Evolutionary conservation across 1,140 invertebrate genomes (phyloP), one percentile per base, ranked within the genome.

Genomic region (Orchestia grillus): DNA sequence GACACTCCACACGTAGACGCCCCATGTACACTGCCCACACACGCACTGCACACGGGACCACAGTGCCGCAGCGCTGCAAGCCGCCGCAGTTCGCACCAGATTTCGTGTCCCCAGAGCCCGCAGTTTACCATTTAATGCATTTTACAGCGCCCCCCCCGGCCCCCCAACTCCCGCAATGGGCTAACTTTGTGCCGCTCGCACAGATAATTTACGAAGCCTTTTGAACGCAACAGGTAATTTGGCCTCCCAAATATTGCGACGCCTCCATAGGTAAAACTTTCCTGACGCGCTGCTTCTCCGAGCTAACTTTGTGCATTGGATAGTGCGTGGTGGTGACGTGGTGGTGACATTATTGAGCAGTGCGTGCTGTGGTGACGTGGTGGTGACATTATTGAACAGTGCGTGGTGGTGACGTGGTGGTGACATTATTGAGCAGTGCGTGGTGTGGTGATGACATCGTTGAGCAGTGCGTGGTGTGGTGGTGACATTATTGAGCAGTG

Each of bases 151-250:
- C 3, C 41, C n/a, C n/a, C n/a, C n/a, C n/a, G n/a, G 19, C 90
- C 19, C 44, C 90, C 23, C 41, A 92, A 92, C 90, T 92, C 23
- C 11, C 16, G 6, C 41, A 42, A 92, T 44, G 90, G 4, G 23
- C 41, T 4, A 92, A 44, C 44, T 92, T 44, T 44, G n/a, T n/a
- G 90, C 41, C 19, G 90, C 1, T 8, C 41, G 41, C 43, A 42
- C 19, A 42, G 44, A 92, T 92, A 44, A 92, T 92, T 92, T 42
- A 8, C 23, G 90, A 92, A 92, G 23, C 90, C 90, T 92, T 92
- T 92, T 42, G 90, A 92, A 42, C 90, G 90, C 90, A 44, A 44
- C 16, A 42, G 43, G 90, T 92, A 42, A 44, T 92, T 92, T 92
- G 90, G 1, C 4, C 8, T 11, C 36, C 11, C 3, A 92, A 92